Conservation (phyloP, 2,888 invertebrate genomes). For the Macrophya annulata region DNA sequence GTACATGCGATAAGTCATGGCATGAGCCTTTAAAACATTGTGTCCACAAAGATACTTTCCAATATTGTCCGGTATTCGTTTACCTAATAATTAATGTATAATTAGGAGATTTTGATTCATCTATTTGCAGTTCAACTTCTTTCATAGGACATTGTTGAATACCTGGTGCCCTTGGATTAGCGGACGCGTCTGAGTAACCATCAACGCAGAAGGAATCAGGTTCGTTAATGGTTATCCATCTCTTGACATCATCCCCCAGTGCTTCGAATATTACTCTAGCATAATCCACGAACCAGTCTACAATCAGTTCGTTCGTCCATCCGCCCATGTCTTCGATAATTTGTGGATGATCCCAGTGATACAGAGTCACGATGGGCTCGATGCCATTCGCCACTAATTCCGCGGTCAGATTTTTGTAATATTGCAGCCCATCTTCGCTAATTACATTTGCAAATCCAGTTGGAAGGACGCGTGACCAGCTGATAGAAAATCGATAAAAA, state of each 20-base stretch:
- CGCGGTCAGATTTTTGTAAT: constrained; percentile 84
- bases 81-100: constrained; percentile 78
- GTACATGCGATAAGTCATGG: constrained; percentile 85
- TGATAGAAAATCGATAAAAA: constrained; percentile 84
- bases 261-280: constrained; percentile 83
- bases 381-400: constrained; percentile 82
- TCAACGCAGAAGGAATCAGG: constrained; percentile 83
- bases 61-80: constrained; percentile 81
- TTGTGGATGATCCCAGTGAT: constrained; percentile 86
- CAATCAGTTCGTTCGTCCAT: constrained; percentile 84
- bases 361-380: constrained; percentile 84
- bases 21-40: constrained; percentile 88
- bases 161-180: constrained; percentile 62
- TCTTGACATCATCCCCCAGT: constrained; percentile 82
- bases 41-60: constrained; percentile 87
- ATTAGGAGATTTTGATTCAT: constrained; percentile 58
- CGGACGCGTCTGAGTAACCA: constrained; percentile 79
- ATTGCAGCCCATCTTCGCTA: constrained; percentile 82
- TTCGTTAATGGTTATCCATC: constrained; percentile 91
- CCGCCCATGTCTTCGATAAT: constrained; percentile 83
- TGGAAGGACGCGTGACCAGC: constrained; percentile 87
- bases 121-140: not conserved
- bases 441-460: constrained; percentile 82
- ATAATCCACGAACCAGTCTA: constrained; percentile 84
- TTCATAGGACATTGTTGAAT: not conserved